Conservation (phyloP, 2,888 invertebrate genomes). For the Sphaerophoria taeniata region DNA sequence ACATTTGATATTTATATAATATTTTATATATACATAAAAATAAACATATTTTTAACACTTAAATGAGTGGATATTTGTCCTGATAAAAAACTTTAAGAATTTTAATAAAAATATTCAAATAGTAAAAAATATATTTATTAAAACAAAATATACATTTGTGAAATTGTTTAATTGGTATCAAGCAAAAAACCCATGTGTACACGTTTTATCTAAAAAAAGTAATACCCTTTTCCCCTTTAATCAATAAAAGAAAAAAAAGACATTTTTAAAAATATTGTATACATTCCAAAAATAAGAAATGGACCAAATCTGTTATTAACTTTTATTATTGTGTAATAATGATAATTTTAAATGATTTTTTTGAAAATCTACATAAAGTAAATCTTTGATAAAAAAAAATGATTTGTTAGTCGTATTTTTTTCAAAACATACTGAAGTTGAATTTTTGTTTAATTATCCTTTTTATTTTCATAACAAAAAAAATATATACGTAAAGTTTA, state of each 20-base stretch:
- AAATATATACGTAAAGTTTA: slow-evolving; percentile 22
- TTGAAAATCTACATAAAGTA: slow-evolving; percentile 56
- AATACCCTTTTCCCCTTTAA: not conserved
- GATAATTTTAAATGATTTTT: slow-evolving; percentile 65
- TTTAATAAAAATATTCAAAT: slow-evolving; percentile 57
- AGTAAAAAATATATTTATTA: slow-evolving; percentile 37
- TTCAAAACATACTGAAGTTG: slow-evolving; percentile 17
- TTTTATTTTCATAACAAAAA: slow-evolving; percentile 16
- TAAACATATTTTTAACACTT: slow-evolving; percentile 55
- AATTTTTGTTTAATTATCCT: slow-evolving; percentile 33
- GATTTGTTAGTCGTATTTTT: slow-evolving; percentile 4
- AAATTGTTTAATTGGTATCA: slow-evolving; percentile 43
- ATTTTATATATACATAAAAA: slow-evolving; percentile 32
- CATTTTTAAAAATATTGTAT: slow-evolving; percentile 64
- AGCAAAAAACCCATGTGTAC: slow-evolving; percentile 33
- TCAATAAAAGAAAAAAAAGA: slow-evolving; percentile 35
- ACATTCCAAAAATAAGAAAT: slow-evolving; percentile 66
- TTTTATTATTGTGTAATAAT: slow-evolving; percentile 74
- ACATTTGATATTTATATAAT: slow-evolving; percentile 66
- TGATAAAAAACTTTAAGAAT: too few relatives aligned
- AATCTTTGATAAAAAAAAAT: not conserved
- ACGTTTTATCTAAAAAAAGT: slow-evolving; percentile 12
- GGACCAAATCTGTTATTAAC: slow-evolving; percentile 74
- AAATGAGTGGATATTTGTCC: slow-evolving; percentile 65
- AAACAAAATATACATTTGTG: slow-evolving; percentile 49